Evolutionary conservation across 2,888 invertebrate genomes (phyloP).

Genomic region (Tipula unca): DNA sequence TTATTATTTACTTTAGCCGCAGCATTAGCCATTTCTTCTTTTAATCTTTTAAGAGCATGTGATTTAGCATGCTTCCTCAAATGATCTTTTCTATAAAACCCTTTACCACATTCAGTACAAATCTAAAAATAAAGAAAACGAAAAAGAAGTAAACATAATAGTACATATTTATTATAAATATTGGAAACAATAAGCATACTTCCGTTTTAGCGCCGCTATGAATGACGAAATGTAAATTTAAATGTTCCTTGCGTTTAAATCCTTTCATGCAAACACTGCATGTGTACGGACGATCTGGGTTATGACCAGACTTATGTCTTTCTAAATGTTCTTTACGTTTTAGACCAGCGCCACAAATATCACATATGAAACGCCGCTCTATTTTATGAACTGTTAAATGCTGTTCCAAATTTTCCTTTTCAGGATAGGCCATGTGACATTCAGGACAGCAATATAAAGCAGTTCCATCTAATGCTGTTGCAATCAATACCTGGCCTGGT

Average conservation of each 20-base stretch:
- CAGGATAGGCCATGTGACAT: conserved; percentile 73
- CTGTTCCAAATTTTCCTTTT: conserved; percentile 69
- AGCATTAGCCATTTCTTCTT: conserved; percentile 49
- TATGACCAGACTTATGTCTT: conserved; percentile 70
- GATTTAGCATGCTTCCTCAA: conserved; percentile 70
- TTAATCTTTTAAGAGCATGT: conserved; percentile 65
- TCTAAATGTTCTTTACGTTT: conserved; percentile 73
- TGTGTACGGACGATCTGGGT: conserved; percentile 70
- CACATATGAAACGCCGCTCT: conserved; percentile 68
- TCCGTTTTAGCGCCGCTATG: conserved; percentile 79
- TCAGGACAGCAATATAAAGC: conserved; percentile 71
- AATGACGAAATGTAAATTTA: conserved; percentile 74
- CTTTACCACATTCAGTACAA: conserved; percentile 38
- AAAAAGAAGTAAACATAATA: too few relatives aligned
- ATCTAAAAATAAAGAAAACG: conserved; percentile 29
- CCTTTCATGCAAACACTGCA: conserved; percentile 70
- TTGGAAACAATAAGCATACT: too few relatives aligned
- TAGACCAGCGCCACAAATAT: conserved; percentile 66
- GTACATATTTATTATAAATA: too few relatives aligned
- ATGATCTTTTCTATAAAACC: conserved; percentile 73
- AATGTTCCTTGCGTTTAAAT: conserved; percentile 73
- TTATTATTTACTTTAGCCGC: conserved; percentile 15
- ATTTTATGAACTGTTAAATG: conserved; percentile 71
- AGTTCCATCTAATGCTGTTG: conserved; percentile 64
- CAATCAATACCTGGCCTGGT: conserved; percentile 69